These are phyloP conservation scores for Sphyrna mokarran DNA, from an alignment of 2,113 vertebrate species.

Conservation along the genomic window DNA sequence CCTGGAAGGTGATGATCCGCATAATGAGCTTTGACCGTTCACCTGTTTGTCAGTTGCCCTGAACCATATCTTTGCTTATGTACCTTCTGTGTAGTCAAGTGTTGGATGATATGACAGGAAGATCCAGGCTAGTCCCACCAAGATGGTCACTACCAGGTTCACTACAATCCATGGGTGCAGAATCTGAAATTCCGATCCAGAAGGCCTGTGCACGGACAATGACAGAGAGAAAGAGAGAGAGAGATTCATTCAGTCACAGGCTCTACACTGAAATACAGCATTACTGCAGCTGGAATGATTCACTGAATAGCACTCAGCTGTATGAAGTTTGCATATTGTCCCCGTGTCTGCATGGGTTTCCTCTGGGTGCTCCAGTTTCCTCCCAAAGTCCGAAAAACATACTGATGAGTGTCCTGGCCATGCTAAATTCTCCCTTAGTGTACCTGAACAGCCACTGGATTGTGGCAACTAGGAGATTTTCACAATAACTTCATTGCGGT, in stretches of 20 bases:
- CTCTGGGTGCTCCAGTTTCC: too few species aligned
- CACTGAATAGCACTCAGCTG: not conserved
- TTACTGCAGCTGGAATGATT: not conserved
- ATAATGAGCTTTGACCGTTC: not conserved
- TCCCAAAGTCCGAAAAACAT: too few species aligned
- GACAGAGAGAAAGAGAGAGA: constrained; percentile 37
- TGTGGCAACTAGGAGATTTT: too few species aligned
- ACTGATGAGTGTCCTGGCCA: too few species aligned
- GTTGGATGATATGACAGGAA: constrained; percentile 72
- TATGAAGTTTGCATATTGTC: too few species aligned
- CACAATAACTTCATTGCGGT: too few species aligned
- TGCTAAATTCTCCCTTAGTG: too few species aligned
- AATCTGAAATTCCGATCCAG: constrained; percentile 66
- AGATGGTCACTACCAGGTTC: constrained; percentile 81
- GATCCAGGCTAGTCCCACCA: constrained; percentile 84
- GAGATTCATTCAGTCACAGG: constrained; percentile 34
- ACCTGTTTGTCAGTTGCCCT: not conserved
- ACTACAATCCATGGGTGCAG: constrained; percentile 83
- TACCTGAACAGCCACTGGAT: too few species aligned
- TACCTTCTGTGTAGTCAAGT: constrained; percentile 83
- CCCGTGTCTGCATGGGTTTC: too few species aligned
- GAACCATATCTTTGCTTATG: not conserved
- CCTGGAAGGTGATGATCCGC: not conserved
- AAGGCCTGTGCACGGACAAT: constrained; percentile 60
- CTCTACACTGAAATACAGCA: not conserved